phyloP scores from a whole-genome alignment of 2,797 vertebrate genomes.

The Acipenser ruthenus region DNA sequence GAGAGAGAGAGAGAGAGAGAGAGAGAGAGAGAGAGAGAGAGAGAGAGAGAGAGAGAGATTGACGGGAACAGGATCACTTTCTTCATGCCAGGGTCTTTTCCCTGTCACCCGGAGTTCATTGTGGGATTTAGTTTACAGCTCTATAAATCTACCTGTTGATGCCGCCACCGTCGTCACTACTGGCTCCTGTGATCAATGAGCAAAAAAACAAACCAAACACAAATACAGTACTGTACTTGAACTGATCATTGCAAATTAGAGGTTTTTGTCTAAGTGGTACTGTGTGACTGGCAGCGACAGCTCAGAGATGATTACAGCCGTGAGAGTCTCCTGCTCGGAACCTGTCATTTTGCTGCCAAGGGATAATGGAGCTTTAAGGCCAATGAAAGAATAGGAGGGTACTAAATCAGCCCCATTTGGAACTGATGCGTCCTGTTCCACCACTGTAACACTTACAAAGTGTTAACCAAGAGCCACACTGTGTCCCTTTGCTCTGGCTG shows the following conservation, averaged over 20 bases:
- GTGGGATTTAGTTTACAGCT: conserved; percentile 50
- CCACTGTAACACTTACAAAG: too few relatives aligned
- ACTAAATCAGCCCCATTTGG: not conserved
- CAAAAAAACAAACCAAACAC: not conserved
- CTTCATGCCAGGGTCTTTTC: conserved; percentile 56
- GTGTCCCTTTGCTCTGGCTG: too few relatives aligned
- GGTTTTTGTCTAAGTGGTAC: conserved; percentile 13
- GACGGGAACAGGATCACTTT: conserved; percentile 75
- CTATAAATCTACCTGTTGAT: conserved; percentile 24
- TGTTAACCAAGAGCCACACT: too few relatives aligned
- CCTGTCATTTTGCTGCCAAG: not conserved
- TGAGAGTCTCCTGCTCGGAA: not conserved
- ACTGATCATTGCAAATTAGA: conserved; percentile 19
- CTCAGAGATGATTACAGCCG: not conserved
- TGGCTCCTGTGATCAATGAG: not conserved
- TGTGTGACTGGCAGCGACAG: conserved; percentile 6
- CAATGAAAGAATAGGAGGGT: not conserved
- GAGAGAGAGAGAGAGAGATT: conserved; percentile 54
- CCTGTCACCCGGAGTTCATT: conserved; percentile 70
- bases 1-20: conserved; percentile 38
- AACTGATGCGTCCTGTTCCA: too few relatives aligned
- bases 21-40: conserved; percentile 47
- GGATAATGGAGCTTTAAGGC: not conserved
- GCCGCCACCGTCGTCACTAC: not conserved
- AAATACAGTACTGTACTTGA: conserved; percentile 12